These are phyloP conservation scores for Phalacrocorax brasilianus DNA, from an alignment of 2,113 vertebrate species.

Conservation along the genomic window DNA sequence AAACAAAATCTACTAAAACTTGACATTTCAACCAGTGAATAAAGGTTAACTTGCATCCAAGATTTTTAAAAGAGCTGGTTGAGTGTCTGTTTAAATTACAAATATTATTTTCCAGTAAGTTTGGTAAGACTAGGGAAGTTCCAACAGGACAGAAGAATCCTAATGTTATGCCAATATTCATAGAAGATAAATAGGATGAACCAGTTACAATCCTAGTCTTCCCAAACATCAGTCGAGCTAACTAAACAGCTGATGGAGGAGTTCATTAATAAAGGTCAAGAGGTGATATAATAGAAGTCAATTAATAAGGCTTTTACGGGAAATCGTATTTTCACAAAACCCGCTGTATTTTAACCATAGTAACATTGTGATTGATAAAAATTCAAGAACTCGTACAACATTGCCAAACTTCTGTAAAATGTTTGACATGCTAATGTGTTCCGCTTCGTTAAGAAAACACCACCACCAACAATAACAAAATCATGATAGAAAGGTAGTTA, in stretches of 20 bases:
- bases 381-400: neutral
- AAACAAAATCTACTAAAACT: conserved; percentile 42
- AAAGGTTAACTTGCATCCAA: conserved; percentile 24
- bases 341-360: neutral
- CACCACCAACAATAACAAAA: neutral
- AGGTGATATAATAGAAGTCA: neutral
- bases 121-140: neutral
- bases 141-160: neutral
- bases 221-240: neutral
- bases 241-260: neutral
- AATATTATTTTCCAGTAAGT: conserved; percentile 38
- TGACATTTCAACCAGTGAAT: conserved; percentile 48
- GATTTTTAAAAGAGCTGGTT: neutral
- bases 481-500: neutral
- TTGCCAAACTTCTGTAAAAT: neutral
- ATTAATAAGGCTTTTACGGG: neutral
- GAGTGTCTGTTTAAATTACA: neutral
- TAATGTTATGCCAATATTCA: neutral
- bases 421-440: neutral
- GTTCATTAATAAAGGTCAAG: neutral
- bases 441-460: neutral
- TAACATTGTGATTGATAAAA: neutral
- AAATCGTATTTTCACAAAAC: neutral
- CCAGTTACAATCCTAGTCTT: neutral
- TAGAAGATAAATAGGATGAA: neutral